Percentiles rank a stretch among this genome's conserved stretches.
phyloP scores from a whole-genome alignment of 2,888 invertebrate species.

The Oscheius sp. region DNA sequence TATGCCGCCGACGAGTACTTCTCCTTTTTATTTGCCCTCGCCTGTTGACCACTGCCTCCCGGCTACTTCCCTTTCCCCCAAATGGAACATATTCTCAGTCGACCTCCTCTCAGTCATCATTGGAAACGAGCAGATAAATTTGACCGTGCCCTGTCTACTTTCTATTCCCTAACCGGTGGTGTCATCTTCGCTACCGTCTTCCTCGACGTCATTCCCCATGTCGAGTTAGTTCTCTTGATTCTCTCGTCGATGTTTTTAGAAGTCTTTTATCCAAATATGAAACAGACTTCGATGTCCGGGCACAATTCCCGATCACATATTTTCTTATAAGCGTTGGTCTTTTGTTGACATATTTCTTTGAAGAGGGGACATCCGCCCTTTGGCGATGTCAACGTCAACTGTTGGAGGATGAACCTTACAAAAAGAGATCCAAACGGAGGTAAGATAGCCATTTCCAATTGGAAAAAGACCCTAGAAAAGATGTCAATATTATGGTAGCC shows the following conservation, averaged over 20 bases:
- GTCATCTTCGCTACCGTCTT: constrained; percentile 10
- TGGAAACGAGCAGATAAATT: neutral
- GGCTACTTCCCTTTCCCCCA: no score
- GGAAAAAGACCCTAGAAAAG: neutral
- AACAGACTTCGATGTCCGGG: neutral
- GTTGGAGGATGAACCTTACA: neutral
- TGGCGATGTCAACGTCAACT: no score
- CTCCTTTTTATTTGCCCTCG: no score
- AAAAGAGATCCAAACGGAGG: neutral
- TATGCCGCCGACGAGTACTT: no score
- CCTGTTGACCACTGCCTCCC: no score
- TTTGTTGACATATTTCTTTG: constrained; percentile 4
- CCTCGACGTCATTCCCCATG: constrained; percentile 13
- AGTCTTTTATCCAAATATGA: neutral
- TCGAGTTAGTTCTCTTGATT: neutral
- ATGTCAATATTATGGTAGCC: neutral
- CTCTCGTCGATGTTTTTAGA: neutral
- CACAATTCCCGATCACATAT: neutral
- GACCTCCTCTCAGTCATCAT: no score
- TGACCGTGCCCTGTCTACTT: neutral
- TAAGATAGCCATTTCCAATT: no score
- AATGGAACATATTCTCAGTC: no score
- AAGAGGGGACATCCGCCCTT: neutral
- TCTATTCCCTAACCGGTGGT: constrained; percentile 16
- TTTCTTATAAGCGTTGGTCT: neutral